Evolutionary conservation across 1,140 invertebrate species (phyloP).

Genomic region (Aphis craccivora): DNA sequence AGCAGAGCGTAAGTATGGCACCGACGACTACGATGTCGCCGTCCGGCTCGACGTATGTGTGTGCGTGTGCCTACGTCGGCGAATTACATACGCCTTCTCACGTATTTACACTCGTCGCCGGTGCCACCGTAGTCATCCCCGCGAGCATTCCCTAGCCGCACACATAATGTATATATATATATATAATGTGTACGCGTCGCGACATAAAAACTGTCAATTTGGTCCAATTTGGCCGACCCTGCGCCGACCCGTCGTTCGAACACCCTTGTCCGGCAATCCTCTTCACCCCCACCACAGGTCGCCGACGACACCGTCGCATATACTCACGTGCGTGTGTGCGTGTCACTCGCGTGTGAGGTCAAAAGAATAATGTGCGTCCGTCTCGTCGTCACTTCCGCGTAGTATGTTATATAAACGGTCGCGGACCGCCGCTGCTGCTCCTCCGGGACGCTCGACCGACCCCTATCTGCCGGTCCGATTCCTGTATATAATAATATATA

Average conservation of each 20-base stretch:
- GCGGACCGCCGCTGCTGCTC: not conserved
- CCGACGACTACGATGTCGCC: not conserved
- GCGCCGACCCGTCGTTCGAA: not conserved
- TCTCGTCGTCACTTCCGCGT: not conserved
- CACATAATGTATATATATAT: not conserved
- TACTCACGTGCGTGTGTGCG: not conserved
- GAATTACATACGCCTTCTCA: conserved; percentile 56
- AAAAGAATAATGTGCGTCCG: conserved; percentile 30
- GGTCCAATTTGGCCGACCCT: not conserved
- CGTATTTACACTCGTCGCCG: conserved; percentile 47
- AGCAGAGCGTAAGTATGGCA: not conserved
- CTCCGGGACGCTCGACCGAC: not conserved
- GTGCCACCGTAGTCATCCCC: not conserved
- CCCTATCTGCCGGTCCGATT: not conserved
- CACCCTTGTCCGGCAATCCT: not conserved
- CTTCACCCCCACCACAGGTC: not conserved
- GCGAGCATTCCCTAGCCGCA: not conserved
- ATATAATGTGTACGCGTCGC: not conserved
- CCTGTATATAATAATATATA: not conserved
- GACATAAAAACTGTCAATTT: conserved; percentile 46
- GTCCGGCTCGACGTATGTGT: not conserved
- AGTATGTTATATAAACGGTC: not conserved
- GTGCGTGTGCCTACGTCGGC: conserved; percentile 40
- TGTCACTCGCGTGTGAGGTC: not conserved
- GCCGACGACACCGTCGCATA: too few relatives aligned